Evolutionary conservation across 2,797 vertebrate species (phyloP), one percentile per base, ranked within the genome.

Genomic region (Emys orbicularis): DNA sequence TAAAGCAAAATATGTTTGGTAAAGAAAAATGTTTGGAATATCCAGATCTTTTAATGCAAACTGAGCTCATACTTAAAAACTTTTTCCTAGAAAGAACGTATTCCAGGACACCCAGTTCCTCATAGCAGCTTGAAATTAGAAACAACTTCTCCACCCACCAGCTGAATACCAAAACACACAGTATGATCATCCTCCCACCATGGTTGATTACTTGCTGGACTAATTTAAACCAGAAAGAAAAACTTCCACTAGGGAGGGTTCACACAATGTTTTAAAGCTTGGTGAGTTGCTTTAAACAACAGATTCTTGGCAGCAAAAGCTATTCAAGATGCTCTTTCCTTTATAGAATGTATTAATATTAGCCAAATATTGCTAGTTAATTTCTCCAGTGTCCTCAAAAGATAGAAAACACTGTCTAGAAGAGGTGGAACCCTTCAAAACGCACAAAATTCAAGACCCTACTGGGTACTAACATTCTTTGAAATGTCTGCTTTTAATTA

Each of bases 401-500:
- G 77, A 52, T 95, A 89, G 90, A 97, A 95, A 93, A 79, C 77
- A 82, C 37, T 52, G 31, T 90, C 90, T 84, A 90, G 95, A 96
- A 89, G 95, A 96, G 68, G 97, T 95, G 95, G 94, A 88, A 94
- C 74, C 80, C 87, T 91, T 96, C 84, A 85, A 81, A 90, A n/a
- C 5, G 90, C 56, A 95, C 86, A 87, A 72, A 86, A 95, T 96
- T 94, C 90, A 87, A 94, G 89, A 86, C 54, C 53, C 79, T 96
- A 57, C 72, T 97, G 86, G 57, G 79, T 95, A 93, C 94, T 96
- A 88, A 54, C 25, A 92, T 90, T 96, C 91, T 97, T 94, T 93
- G 79, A 97, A 97, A 97, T 50, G 87, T 90, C 94, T 98, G 95
- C 83, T 97, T 98, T 98, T 97, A 97, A 98, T 98, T 97, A 97